Base-by-base conservation (phyloP, 2,113 vertebrate genomes). In the Pao palembangensis region DNA sequence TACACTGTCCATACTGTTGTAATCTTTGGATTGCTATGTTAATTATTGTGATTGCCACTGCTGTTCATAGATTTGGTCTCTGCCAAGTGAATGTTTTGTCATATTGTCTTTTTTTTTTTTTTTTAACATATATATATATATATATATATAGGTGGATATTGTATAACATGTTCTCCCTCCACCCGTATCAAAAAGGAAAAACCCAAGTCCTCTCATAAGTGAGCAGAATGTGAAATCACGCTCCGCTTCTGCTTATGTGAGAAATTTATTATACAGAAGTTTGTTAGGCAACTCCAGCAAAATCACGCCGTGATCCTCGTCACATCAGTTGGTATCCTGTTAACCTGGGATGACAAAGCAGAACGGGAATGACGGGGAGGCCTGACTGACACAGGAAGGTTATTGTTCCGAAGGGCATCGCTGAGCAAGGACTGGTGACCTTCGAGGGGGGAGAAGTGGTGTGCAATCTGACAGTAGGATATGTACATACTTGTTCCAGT, bases 401-500 rank as follows among this genome's bases (percentile, higher is more conserved):
- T 44, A 43, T 48, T 53, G 28, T 58, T 68, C 2, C 31, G 48
- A 60, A 56, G 23, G 28, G 38, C 5, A 44, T 42, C 34, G 25
- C 21, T 17, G 44, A 51, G 42, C 7, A 51, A 65, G 21, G 18
- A 52, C 42, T n/a, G 41, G 8, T 31, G 7, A 55, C 18, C 7
- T 50, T 34, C 55, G 16, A 0, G 14, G 47, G 46, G 42, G 15
- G 51, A 61, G 54, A 69, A 64, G 61, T 58, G 55, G 70, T 64
- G 74, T 55, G 71, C 31, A 70, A 50, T 54, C 58, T 28, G 44
- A 25, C 19, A 54, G 51, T 75, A 73, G 71, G 69, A 70, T 50
- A n/a, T 83, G 76, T 82, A 87, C 80, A 83, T 85, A 79, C 25
- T 61, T 57, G 38, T 70, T 78, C 48, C 49, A 38, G 10, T 62